A percentile compares a stretch with the other conserved stretches of the same genome.
Conservation (phyloP, 2,888 invertebrate species). For the Conops quadrifasciatus region DNA sequence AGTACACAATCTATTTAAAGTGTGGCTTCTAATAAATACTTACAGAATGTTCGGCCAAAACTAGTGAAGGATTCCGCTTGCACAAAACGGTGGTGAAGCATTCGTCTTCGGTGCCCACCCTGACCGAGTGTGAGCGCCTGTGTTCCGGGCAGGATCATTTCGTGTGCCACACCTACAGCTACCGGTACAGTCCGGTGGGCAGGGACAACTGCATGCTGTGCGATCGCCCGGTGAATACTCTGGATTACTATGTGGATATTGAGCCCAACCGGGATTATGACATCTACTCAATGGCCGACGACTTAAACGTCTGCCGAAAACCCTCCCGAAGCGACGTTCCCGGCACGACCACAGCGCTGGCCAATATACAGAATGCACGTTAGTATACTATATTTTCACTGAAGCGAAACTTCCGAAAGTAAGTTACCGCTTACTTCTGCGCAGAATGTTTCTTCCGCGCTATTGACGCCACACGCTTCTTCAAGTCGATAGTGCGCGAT, state of each 20-base stretch:
- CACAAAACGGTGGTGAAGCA: conserved; percentile 74
- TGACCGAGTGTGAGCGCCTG: conserved; percentile 80
- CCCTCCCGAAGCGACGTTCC: conserved; percentile 54
- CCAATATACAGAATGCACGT: conserved; percentile 65
- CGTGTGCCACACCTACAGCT: conserved; percentile 80
- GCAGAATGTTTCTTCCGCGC: conserved; percentile 86
- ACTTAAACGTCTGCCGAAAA: conserved; percentile 66
- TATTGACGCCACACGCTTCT: conserved; percentile 76
- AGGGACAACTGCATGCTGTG: conserved; percentile 81
- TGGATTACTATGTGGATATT: conserved; percentile 78
- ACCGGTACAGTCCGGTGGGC: conserved; percentile 67
- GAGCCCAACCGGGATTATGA: conserved; percentile 80
- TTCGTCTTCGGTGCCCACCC: conserved; percentile 72
- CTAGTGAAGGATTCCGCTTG: conserved; percentile 78
- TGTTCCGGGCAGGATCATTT: conserved; percentile 78
- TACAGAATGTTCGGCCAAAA: conserved; percentile 78
- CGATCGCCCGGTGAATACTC: conserved; percentile 73
- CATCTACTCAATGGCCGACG: conserved; percentile 78
- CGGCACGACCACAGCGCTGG: conserved; percentile 53
- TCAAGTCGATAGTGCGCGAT: conserved; percentile 72
- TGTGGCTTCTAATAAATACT: neutral
- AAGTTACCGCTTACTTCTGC: neutral
- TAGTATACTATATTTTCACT: conserved; percentile 42
- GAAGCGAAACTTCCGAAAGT: neutral
- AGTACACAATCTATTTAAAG: neutral